These are phyloP conservation scores for Hippocampus kuda DNA, from an alignment of 2,797 vertebrate genomes.

Conservation along the genomic window DNA sequence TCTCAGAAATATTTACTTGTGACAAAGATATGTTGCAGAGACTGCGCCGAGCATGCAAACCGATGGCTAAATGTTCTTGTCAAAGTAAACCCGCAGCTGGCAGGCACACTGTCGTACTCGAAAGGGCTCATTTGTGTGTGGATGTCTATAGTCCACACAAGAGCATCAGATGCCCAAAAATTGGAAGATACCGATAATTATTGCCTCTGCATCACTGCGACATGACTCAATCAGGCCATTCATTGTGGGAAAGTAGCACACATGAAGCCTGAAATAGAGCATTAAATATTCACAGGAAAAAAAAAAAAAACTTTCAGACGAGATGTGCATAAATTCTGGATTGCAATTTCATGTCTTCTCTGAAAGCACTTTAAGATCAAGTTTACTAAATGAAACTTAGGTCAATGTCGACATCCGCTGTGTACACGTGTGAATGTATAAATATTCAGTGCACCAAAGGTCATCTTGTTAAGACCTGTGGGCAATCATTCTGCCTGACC, in stretches of 20 bases:
- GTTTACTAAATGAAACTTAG: not conserved
- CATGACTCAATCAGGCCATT: constrained; percentile 4
- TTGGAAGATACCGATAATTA: constrained; percentile 1
- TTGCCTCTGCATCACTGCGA: not conserved
- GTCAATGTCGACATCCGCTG: not conserved
- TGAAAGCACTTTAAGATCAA: not conserved
- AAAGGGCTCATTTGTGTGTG: not conserved
- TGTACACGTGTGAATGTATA: not conserved
- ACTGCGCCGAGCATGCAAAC: not conserved
- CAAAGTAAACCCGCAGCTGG: not conserved
- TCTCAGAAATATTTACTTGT: not conserved
- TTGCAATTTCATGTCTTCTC: not conserved
- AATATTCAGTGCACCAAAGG: not conserved
- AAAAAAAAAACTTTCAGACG: not conserved
- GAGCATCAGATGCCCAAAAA: not conserved
- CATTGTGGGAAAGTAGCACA: constrained; percentile 2
- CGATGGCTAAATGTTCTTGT: not conserved
- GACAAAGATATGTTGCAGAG: not conserved
- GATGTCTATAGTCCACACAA: not conserved
- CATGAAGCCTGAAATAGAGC: not conserved
- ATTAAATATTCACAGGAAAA: not conserved
- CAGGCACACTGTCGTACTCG: not conserved
- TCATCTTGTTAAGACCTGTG: not conserved
- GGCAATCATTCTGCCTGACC: not conserved
- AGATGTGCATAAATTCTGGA: not conserved